These are phyloP conservation scores for Macaca mulatta DNA, from an alignment of 2,113 vertebrate genomes.

Conservation along the genomic window DNA sequence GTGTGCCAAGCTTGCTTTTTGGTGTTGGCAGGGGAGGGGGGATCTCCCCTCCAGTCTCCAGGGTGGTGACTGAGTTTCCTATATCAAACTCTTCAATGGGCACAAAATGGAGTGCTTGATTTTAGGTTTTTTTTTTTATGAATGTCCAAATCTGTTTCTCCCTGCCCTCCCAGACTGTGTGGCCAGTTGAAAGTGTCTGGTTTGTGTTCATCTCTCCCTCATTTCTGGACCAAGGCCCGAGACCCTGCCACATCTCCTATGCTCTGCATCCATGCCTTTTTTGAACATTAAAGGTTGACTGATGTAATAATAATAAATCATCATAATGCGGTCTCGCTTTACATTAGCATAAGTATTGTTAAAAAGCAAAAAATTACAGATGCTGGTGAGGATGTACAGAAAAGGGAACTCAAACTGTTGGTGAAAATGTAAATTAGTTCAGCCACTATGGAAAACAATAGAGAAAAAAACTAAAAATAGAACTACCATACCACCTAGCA, in stretches of 20 bases:
- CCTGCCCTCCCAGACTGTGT: slow-evolving; percentile 67
- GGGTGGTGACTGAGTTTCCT: slow-evolving; percentile 52
- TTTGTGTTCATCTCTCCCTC: slow-evolving; percentile 75
- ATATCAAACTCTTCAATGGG: slow-evolving; percentile 50
- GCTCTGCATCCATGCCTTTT: slow-evolving; percentile 80
- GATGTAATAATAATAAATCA: slow-evolving; percentile 55
- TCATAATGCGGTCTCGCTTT: background rate
- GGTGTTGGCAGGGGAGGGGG: slow-evolving; percentile 45
- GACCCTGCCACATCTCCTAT: slow-evolving; percentile 69
- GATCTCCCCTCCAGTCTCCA: background rate
- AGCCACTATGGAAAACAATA: background rate
- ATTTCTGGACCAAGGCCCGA: slow-evolving; percentile 73
- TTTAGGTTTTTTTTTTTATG: slow-evolving; percentile 69
- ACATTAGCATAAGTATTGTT: background rate
- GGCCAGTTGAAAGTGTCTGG: slow-evolving; percentile 75
- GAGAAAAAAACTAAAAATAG: background rate
- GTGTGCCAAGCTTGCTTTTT: slow-evolving; percentile 55
- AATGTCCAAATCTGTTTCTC: slow-evolving; percentile 63
- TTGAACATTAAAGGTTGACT: slow-evolving; percentile 81
- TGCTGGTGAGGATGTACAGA: background rate
- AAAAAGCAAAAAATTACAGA: background rate
- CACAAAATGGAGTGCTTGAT: slow-evolving; percentile 55
- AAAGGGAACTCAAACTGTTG: background rate
- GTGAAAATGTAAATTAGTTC: background rate
- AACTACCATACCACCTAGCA: background rate